Base-by-base conservation (phyloP, 2,113 vertebrate genomes). In the Silurus asotus region DNA sequence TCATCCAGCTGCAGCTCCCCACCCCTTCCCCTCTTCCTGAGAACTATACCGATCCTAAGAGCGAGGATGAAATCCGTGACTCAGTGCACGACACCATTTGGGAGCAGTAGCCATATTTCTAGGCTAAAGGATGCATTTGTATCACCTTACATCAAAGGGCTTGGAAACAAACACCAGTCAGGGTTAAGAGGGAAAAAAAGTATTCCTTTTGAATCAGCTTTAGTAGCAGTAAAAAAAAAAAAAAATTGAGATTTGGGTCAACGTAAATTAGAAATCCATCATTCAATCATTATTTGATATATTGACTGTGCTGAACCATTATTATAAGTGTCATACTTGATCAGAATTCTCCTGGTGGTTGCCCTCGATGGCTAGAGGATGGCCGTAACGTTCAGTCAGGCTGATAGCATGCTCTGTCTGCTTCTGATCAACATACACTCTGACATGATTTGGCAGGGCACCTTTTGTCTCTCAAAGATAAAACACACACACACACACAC, bases 11-110 rank as follows among this genome's bases (percentile, higher is more conserved):
- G 78, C n/a, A 48, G 59, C 61, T 85, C 83, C 51, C 84, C 85
- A 85, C 85, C 87, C 59, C 77, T 81, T 84, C 85, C 83, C 76
- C 48, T 82, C 69, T 83, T 86, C 86, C 88, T 84, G 87, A 86
- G 56, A 15, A 7, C 72, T 61, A 83, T 37, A 78, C 51, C 15
- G 14, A 10, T 55, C 49, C 10, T 48, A 77, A 23, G 25, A 77
- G 28, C 51, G 5, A 61, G 37, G 17, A 17, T 45, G 55, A 79
- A 79, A 79, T 59, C 55, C 55, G 55, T 79, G 77, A 61, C 77
- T 80, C 28, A 45, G 56, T 80, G 77, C 28, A 78, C 77, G 17
- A 23, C 28, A 61, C 9, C 28, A 61, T 48, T 80, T 80, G 56
- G 25, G 17, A 78, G 51, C 25, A 28, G n/a, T 14, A 61, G 58